Evolutionary conservation across 2,797 vertebrate species (phyloP).

Genomic region (Sebastiscus tertius): DNA sequence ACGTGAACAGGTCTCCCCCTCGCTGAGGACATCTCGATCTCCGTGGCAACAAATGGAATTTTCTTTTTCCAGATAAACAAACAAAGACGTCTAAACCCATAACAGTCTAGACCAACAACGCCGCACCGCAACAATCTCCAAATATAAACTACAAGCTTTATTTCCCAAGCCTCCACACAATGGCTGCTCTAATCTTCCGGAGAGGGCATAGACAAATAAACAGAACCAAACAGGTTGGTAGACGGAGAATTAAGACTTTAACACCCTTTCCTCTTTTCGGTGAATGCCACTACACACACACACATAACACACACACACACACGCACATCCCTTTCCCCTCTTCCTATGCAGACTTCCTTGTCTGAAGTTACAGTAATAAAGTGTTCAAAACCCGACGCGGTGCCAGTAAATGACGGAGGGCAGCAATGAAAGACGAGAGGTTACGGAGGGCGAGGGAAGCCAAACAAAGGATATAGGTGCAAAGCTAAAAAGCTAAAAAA

Average conservation of each 20-base stretch:
- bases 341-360: constrained; percentile 70
- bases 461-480: constrained; percentile 19
- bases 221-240: constrained; percentile 60
- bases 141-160: constrained; percentile 62
- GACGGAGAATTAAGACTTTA: constrained; percentile 59
- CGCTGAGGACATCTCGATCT: not conserved
- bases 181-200: constrained; percentile 55
- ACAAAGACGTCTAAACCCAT: constrained; percentile 55
- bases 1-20: not conserved
- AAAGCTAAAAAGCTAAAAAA: not conserved
- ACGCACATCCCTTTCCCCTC: constrained; percentile 61
- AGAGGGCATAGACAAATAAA: constrained; percentile 52
- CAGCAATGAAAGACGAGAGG: constrained; percentile 2
- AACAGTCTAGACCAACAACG: constrained; percentile 53
- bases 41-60: constrained; percentile 25
- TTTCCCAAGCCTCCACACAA: constrained; percentile 62
- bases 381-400: constrained; percentile 47
- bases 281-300: constrained; percentile 37
- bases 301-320: constrained; percentile 32
- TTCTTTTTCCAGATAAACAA: constrained; percentile 57
- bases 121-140: constrained; percentile 50
- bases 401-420: constrained; percentile 44
- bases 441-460: not conserved
- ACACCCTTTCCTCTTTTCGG: constrained; percentile 67
- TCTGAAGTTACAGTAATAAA: constrained; percentile 67